phyloP scores from a whole-genome alignment of 2,113 vertebrate species.

The Microcebus lehilahytsara region DNA sequence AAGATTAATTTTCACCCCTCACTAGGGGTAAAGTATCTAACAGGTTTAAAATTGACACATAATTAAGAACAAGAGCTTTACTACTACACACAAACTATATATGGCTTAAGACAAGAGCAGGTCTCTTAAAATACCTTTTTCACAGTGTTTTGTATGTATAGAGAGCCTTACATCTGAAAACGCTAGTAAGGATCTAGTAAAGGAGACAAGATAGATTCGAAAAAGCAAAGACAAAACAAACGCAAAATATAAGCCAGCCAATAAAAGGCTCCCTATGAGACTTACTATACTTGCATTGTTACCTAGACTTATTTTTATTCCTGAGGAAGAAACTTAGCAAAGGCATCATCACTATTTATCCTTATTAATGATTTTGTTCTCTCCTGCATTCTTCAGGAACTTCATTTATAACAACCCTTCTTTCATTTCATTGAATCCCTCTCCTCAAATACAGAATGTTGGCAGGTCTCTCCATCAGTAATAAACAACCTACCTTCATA shows the following conservation, averaged over 20 bases:
- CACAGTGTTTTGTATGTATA: neutral
- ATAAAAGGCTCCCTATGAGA: neutral
- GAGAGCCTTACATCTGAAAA: neutral
- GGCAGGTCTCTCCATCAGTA: neutral
- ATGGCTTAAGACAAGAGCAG: neutral
- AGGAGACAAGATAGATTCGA: neutral
- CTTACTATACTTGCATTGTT: neutral
- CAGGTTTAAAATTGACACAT: neutral
- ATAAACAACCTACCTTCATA: neutral
- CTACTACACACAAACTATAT: neutral
- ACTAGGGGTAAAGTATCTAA: neutral
- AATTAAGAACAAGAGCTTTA: neutral
- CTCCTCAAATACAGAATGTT: neutral
- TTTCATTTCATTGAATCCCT: neutral
- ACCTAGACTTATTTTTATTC: neutral
- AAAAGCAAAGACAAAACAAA: neutral
- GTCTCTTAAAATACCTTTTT: neutral
- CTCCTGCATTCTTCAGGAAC: neutral
- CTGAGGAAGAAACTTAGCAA: neutral
- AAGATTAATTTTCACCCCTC: neutral
- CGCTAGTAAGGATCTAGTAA: neutral
- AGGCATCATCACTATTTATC: neutral
- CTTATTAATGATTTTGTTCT: neutral
- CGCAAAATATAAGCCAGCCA: neutral
- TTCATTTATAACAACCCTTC: neutral